Evolutionary conservation across 2,888 invertebrate genomes (phyloP).

Genomic region (Xanthorhoe spadicearia): DNA sequence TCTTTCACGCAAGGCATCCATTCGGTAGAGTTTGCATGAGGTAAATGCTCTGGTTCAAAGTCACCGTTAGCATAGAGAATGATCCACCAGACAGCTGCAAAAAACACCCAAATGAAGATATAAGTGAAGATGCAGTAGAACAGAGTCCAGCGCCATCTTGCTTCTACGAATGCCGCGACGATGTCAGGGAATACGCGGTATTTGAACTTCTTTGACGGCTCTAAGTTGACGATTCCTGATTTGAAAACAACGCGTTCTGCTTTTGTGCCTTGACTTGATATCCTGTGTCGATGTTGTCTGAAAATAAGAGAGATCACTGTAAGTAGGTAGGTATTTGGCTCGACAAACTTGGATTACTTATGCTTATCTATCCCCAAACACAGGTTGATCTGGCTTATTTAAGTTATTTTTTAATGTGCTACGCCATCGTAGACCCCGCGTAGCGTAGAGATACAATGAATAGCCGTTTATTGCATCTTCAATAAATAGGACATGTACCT

Average conservation of each 20-base stretch:
- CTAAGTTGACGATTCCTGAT: constrained; percentile 93
- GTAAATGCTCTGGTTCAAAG: constrained; percentile 83
- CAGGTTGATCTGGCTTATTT: neutral
- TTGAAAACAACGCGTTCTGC: constrained; percentile 89
- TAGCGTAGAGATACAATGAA: neutral
- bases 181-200: constrained; percentile 89
- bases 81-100: constrained; percentile 95
- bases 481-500: too few species aligned
- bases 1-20: constrained; percentile 95
- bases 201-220: constrained; percentile 88
- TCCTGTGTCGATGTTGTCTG: constrained; percentile 52
- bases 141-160: constrained; percentile 95
- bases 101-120: constrained; percentile 93
- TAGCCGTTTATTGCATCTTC: neutral
- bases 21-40: constrained; percentile 77
- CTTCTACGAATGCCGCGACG: constrained; percentile 91
- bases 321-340: neutral
- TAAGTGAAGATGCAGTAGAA: constrained; percentile 93
- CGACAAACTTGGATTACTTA: neutral
- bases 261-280: constrained; percentile 49
- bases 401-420: constrained; percentile 1
- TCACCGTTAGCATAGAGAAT: constrained; percentile 96
- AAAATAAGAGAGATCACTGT: constrained; percentile 24
- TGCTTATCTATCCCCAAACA: too few species aligned
- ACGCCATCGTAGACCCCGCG: constrained; percentile 13